A percentile compares a stretch with the other conserved stretches of the same genome.
phyloP scores from a whole-genome alignment of 2,888 invertebrate genomes.

The Philereme vetulata region DNA sequence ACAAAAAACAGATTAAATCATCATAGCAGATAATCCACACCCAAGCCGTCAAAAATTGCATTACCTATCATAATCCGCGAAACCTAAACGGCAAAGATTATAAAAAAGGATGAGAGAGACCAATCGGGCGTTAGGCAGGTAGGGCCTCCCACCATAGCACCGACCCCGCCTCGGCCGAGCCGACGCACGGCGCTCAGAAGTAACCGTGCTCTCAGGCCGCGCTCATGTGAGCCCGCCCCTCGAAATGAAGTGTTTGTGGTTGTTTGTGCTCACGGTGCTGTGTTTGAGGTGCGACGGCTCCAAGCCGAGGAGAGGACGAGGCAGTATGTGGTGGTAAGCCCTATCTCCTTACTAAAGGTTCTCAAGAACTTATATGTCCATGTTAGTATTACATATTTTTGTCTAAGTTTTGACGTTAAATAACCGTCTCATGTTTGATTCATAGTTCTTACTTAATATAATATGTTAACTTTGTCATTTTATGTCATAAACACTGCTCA shows the following conservation, averaged over 20 bases:
- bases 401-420: not conserved
- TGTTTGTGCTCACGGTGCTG: constrained; percentile 81
- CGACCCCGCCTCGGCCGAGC: constrained; percentile 69
- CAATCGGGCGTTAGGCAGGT: constrained; percentile 73
- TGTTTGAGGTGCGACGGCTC: constrained; percentile 80
- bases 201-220: constrained; percentile 69
- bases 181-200: constrained; percentile 59
- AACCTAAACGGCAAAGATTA: constrained; percentile 55
- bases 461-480: not conserved
- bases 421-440: not conserved
- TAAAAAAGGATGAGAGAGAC: constrained; percentile 57
- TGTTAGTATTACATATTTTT: not conserved
- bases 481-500: constrained; percentile 2
- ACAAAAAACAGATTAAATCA: constrained; percentile 20
- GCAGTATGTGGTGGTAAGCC: constrained; percentile 96
- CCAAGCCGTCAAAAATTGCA: constrained; percentile 34
- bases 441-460: not conserved
- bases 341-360: constrained; percentile 34
- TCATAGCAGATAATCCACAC: constrained; percentile 19
- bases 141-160: constrained; percentile 71
- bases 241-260: constrained; percentile 81
- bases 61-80: constrained; percentile 33
- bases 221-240: constrained; percentile 78
- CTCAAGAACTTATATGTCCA: not conserved
- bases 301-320: constrained; percentile 90